phyloP scores from a whole-genome alignment of 1,140 invertebrate genomes.

The Ooceraea biroi region DNA sequence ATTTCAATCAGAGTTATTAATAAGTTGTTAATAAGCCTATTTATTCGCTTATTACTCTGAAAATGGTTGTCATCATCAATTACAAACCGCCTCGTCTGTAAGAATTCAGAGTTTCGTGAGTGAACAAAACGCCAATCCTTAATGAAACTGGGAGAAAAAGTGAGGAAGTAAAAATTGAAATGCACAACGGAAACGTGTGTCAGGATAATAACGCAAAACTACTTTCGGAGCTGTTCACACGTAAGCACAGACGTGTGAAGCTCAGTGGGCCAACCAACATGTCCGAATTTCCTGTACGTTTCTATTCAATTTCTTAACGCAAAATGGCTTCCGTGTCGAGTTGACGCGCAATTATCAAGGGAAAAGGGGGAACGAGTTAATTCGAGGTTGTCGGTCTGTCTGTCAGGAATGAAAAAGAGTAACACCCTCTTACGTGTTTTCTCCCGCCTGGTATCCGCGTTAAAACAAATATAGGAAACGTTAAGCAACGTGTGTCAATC shows the following conservation, averaged over 20 bases:
- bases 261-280: slow-evolving; percentile 65
- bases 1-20: too few relatives aligned
- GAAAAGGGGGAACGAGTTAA: slow-evolving; percentile 73
- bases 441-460: slow-evolving; percentile 15
- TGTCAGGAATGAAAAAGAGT: slow-evolving; percentile 68
- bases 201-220: slow-evolving; percentile 67
- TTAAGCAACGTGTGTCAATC: slow-evolving; percentile 7
- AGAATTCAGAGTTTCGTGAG: slow-evolving; percentile 1
- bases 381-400: slow-evolving; percentile 81
- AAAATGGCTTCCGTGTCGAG: slow-evolving; percentile 74
- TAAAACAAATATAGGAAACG: slow-evolving; percentile 73
- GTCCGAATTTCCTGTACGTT: slow-evolving; percentile 74
- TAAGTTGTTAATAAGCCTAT: too few relatives aligned
- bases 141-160: not conserved
- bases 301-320: slow-evolving; percentile 79
- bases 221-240: slow-evolving; percentile 55
- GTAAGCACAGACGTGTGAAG: slow-evolving; percentile 21
- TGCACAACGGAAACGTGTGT: slow-evolving; percentile 77
- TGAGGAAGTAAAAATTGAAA: slow-evolving; percentile 68
- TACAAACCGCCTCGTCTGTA: not conserved
- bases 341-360: slow-evolving; percentile 75
- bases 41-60: too few relatives aligned
- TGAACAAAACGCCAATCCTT: not conserved
- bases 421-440: slow-evolving; percentile 68
- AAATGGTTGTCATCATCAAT: too few relatives aligned